Conservation (phyloP, 2,888 invertebrate genomes). For the Glyphotaelius pellucidus region DNA sequence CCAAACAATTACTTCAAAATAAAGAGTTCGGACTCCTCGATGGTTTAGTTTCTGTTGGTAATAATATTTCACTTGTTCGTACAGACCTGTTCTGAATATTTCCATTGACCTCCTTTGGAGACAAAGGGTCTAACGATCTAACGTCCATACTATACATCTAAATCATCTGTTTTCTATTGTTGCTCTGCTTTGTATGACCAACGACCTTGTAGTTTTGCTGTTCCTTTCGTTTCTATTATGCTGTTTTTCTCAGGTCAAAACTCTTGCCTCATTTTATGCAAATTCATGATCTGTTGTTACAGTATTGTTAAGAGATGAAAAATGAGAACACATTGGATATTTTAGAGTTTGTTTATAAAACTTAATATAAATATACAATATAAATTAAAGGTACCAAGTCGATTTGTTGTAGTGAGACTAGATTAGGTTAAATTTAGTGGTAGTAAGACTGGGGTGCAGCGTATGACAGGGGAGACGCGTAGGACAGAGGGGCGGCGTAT, state of each 20-base stretch:
- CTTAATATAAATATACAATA: conserved; percentile 19
- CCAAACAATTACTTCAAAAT: neutral
- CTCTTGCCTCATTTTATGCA: neutral
- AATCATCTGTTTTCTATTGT: neutral
- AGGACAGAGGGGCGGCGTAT: conserved; percentile 53
- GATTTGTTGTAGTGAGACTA: conserved; percentile 24
- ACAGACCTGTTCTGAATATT: neutral
- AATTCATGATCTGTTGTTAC: neutral
- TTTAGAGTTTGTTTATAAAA: conserved; percentile 36
- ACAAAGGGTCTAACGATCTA: neutral
- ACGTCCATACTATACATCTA: neutral
- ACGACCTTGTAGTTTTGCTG: neutral
- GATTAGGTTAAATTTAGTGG: conserved; percentile 42
- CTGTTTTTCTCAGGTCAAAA: conserved; percentile 2
- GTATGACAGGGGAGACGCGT: conserved; percentile 53
- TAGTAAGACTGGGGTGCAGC: conserved; percentile 56
- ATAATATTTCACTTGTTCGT: neutral
- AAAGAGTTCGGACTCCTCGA: neutral
- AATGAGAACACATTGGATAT: neutral
- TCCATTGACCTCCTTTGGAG: neutral
- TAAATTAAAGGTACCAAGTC: conserved; percentile 16
- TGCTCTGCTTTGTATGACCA: neutral
- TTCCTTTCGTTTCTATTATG: neutral
- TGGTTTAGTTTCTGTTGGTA: neutral
- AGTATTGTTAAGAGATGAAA: neutral